Conservation (phyloP, 2,113 vertebrate species). For the Peromyscus maniculatus region DNA sequence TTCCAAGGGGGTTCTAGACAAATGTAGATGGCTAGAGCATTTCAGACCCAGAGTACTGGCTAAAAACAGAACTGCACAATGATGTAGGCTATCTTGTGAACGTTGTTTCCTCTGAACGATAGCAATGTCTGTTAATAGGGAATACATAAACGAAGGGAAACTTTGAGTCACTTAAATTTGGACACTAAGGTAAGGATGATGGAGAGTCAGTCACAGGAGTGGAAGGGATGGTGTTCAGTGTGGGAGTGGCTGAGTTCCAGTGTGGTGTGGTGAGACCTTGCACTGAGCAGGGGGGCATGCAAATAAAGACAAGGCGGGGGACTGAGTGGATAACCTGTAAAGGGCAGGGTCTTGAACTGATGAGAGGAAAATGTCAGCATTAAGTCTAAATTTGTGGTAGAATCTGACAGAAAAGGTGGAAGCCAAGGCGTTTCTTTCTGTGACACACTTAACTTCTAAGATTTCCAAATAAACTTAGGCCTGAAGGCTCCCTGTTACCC, state of each 20-base stretch:
- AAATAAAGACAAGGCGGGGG: too few relatives aligned
- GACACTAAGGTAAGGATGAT: neutral
- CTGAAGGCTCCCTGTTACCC: conserved; percentile 20
- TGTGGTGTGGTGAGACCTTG: too few relatives aligned
- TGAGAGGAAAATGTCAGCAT: conserved; percentile 45
- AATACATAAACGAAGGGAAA: conserved; percentile 42
- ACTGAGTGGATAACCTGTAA: neutral
- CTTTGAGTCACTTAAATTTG: conserved; percentile 45
- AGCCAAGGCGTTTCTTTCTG: conserved; percentile 58
- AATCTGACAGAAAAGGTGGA: conserved; percentile 45
- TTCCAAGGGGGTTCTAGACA: neutral
- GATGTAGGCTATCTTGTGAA: neutral
- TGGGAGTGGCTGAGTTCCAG: neutral
- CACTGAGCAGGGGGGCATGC: too few relatives aligned
- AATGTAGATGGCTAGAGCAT: neutral
- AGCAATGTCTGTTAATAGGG: neutral
- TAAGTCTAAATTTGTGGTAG: conserved; percentile 17
- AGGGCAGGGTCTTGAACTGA: neutral
- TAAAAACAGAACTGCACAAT: conserved; percentile 32
- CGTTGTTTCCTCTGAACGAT: conserved; percentile 16
- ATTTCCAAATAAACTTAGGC: conserved; percentile 62
- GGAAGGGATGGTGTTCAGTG: accelerated
- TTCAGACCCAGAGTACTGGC: neutral
- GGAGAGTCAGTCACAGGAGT: neutral
- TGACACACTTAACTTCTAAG: conserved; percentile 42